These are phyloP conservation scores for Pogona vitticeps DNA, from an alignment of 2,113 vertebrate species.

Conservation along the genomic window DNA sequence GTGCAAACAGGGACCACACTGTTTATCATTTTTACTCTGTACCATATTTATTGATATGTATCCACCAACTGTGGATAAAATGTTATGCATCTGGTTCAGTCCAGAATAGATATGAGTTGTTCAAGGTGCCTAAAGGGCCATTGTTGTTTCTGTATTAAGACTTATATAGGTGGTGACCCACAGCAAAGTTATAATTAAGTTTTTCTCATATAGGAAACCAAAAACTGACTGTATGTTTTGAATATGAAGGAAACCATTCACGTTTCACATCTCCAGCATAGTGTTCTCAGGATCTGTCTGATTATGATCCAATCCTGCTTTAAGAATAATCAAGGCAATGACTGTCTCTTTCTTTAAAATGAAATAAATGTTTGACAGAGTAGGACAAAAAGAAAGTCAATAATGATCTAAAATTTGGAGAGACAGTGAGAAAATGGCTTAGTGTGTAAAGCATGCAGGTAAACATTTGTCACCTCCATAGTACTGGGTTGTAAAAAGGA, in stretches of 20 bases:
- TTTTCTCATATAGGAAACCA: not conserved
- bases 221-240: not conserved
- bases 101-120: not conserved
- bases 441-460: constrained; percentile 5
- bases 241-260: not conserved
- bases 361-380: constrained; percentile 24
- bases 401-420: constrained; percentile 20
- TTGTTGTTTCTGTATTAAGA: not conserved
- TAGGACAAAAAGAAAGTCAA: constrained; percentile 34
- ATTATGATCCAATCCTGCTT: constrained; percentile 41
- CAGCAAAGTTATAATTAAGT: not conserved
- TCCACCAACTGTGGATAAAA: not conserved
- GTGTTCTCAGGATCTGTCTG: not conserved
- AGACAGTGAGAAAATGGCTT: not conserved
- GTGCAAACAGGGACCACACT: not conserved
- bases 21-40: not conserved
- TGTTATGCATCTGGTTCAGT: not conserved
- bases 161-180: not conserved
- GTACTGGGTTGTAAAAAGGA: not conserved
- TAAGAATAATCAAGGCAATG: constrained; percentile 47
- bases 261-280: not conserved
- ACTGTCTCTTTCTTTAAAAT: constrained; percentile 54
- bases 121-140: not conserved
- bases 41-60: not conserved
- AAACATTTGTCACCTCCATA: rapidly evolving